Evolutionary conservation across 2,888 invertebrate genomes (phyloP).

Genomic region (Drosophila recens): DNA sequence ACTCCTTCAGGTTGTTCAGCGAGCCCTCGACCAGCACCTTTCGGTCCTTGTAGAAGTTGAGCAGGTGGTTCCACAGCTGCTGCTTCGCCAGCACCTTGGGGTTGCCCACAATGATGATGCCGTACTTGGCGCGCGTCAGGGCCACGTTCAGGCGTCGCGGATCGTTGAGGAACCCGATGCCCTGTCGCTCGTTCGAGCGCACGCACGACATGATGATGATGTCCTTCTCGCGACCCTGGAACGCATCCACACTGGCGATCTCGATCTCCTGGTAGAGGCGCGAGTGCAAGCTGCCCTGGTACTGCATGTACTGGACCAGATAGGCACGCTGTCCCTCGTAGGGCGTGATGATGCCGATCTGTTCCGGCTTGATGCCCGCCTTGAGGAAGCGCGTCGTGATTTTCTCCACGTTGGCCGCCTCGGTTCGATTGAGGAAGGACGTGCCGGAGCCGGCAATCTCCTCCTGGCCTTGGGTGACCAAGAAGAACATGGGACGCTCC

Average conservation of each 20-base stretch:
- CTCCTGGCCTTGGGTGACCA: constrained; percentile 98
- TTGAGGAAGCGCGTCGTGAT: constrained; percentile 97
- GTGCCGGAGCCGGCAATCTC: constrained; percentile 99
- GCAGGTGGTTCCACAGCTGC: constrained; percentile 98
- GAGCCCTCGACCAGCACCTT: constrained; percentile 98
- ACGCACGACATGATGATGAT: constrained; percentile 99
- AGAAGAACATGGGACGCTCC: constrained; percentile 99
- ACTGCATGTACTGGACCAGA: constrained; percentile 99
- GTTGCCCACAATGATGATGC: constrained; percentile 99
- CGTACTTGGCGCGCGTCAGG: constrained; percentile 98
- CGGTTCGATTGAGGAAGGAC: constrained; percentile 98
- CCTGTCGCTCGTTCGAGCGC: constrained; percentile 98
- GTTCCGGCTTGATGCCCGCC: constrained; percentile 98
- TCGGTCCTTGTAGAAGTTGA: constrained; percentile 99
- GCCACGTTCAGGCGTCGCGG: constrained; percentile 99
- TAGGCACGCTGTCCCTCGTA: constrained; percentile 99
- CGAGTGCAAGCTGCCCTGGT: constrained; percentile 97
- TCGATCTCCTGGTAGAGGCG: constrained; percentile 99
- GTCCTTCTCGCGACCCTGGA: constrained; percentile 99
- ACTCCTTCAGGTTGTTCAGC: constrained; percentile 97
- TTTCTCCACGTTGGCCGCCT: constrained; percentile 99
- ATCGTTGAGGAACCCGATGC: constrained; percentile 98
- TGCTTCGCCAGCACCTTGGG: constrained; percentile 99
- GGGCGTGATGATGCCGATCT: constrained; percentile 99
- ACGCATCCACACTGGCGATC: constrained; percentile 99